Percentiles rank a stretch among this genome's conserved stretches.
Evolutionary conservation across 2,113 vertebrate species (phyloP).

Genomic region (Chloropsis hardwickii): DNA sequence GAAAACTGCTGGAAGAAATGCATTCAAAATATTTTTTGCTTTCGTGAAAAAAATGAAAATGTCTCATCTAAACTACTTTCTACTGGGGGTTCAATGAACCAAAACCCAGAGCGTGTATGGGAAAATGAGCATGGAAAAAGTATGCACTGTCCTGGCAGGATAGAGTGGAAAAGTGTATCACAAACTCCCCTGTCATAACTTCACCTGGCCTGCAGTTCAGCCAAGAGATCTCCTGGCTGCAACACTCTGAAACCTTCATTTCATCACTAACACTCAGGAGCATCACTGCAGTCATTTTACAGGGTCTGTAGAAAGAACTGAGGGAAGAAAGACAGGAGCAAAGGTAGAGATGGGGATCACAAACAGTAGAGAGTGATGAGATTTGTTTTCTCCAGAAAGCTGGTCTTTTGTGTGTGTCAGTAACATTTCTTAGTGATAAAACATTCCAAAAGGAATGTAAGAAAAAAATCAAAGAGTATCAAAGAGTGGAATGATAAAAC

Average conservation of each 20-base stretch:
- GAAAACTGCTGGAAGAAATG: not conserved
- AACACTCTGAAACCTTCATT: rapidly evolving
- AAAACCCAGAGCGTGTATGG: not conserved
- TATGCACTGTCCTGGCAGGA: not conserved
- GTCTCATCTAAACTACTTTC: not conserved
- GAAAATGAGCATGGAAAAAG: not conserved
- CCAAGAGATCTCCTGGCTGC: not conserved
- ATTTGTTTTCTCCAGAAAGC: not conserved
- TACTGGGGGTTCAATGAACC: not conserved
- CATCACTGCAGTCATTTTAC: not conserved
- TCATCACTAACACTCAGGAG: not conserved
- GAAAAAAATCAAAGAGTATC: not conserved
- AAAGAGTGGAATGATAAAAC: not conserved
- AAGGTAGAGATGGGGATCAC: not conserved
- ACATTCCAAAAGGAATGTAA: not conserved
- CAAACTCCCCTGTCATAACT: not conserved
- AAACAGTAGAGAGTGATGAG: not conserved
- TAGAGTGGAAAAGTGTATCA: not conserved
- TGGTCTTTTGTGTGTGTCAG: not conserved
- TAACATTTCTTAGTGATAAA: not conserved
- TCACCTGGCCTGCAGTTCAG: not conserved
- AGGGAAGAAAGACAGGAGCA: not conserved
- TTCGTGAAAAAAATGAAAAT: not conserved
- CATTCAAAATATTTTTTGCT: not conserved
- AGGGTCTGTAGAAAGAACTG: not conserved